phyloP scores from a whole-genome alignment of 2,113 vertebrate genomes.

The Colaptes auratus region DNA sequence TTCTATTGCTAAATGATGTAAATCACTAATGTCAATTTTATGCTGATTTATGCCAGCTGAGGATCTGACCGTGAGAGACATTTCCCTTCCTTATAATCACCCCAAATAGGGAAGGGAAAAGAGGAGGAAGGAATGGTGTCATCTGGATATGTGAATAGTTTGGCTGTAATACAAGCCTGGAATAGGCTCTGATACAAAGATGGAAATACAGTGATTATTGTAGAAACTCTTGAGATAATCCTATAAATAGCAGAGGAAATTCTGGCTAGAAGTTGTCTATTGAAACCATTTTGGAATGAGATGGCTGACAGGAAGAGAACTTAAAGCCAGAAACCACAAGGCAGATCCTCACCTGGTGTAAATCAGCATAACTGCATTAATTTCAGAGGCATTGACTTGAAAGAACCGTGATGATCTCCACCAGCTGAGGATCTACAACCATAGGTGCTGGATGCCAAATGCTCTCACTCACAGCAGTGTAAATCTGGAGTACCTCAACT shows the following conservation, averaged over 20 bases:
- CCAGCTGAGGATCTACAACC: slow-evolving; percentile 10
- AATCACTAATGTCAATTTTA: slow-evolving; percentile 55
- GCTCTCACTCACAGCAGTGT: slow-evolving; percentile 12
- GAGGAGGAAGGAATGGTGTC: slow-evolving; percentile 47
- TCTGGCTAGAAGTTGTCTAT: slow-evolving; percentile 57
- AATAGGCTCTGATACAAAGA: slow-evolving; percentile 48
- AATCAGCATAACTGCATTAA: slow-evolving; percentile 51
- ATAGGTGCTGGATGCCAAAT: slow-evolving; percentile 24
- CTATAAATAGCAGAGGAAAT: slow-evolving; percentile 66
- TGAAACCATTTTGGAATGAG: slow-evolving; percentile 59
- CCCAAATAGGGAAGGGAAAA: slow-evolving; percentile 43
- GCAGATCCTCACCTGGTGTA: slow-evolving; percentile 61
- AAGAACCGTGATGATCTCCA: slow-evolving; percentile 45
- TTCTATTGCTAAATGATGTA: slow-evolving; percentile 42
- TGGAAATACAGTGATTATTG: slow-evolving; percentile 49
- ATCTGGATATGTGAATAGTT: slow-evolving; percentile 68
- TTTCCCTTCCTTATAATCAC: slow-evolving; percentile 23
- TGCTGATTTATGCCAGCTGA: slow-evolving; percentile 63
- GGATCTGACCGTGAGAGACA: not conserved
- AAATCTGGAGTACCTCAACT: slow-evolving; percentile 18
- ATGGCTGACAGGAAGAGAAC: slow-evolving; percentile 37
- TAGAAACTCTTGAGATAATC: slow-evolving; percentile 66
- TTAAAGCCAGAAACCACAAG: slow-evolving; percentile 46
- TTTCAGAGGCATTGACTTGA: slow-evolving; percentile 50
- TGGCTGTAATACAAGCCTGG: slow-evolving; percentile 38